Evolutionary conservation across 2,888 invertebrate species (phyloP).

Genomic region (Palloptera scutellata): DNA sequence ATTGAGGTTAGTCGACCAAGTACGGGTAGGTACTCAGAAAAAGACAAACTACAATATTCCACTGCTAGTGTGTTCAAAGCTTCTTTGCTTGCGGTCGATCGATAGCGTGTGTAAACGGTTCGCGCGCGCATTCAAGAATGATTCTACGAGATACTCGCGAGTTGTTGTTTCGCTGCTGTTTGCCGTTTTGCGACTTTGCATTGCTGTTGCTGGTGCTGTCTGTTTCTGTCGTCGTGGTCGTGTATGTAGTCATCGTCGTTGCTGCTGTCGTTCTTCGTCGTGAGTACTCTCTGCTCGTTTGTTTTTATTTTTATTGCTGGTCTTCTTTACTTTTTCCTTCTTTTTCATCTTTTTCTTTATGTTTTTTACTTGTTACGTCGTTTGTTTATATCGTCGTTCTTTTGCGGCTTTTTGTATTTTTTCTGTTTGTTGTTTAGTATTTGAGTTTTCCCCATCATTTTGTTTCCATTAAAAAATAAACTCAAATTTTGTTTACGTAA

Average conservation of each 20-base stretch:
- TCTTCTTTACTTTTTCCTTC: not conserved
- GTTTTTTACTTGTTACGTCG: constrained; percentile 12
- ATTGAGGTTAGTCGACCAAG: constrained; percentile 17
- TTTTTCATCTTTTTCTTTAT: not conserved
- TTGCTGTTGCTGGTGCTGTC: constrained; percentile 7
- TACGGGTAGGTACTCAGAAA: constrained; percentile 2
- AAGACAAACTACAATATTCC: not conserved
- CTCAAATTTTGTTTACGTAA: constrained; percentile 22
- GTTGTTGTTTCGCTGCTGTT: constrained; percentile 14
- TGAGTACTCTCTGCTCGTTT: not conserved
- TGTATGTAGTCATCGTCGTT: constrained; percentile 5
- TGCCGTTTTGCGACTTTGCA: not conserved
- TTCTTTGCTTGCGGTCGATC: not conserved
- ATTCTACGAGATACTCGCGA: constrained; percentile 49
- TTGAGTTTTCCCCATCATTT: not conserved
- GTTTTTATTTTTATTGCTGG: not conserved
- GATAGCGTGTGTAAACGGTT: constrained; percentile 51
- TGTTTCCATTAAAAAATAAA: not conserved
- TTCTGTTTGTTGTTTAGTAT: not conserved
- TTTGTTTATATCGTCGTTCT: constrained; percentile 18
- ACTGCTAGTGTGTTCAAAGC: constrained; percentile 29
- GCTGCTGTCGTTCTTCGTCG: not conserved
- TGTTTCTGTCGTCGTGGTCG: not conserved
- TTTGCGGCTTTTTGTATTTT: not conserved
- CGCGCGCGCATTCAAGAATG: constrained; percentile 64